Percentiles rank a stretch among this genome's conserved stretches.
Evolutionary conservation across 92 coral and sea anemone genomes (phyloP).

Genomic region (Actinernus sp.): DNA sequence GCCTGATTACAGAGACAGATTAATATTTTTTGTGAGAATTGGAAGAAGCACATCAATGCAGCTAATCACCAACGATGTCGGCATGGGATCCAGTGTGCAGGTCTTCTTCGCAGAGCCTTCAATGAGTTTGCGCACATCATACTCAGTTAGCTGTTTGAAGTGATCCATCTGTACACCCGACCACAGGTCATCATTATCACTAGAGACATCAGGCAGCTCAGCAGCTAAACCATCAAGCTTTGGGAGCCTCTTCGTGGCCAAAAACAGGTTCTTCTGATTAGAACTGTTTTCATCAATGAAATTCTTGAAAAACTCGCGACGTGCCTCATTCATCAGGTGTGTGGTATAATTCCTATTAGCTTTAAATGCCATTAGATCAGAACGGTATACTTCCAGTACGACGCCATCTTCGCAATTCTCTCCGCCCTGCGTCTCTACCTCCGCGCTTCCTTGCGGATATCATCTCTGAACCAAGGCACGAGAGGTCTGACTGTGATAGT

Average conservation of each 20-base stretch:
- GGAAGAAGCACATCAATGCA: conserved; percentile 31
- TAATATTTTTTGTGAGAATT: conserved; percentile 19
- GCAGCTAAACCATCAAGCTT: conserved; percentile 2
- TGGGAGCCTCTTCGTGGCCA: conserved; percentile 20
- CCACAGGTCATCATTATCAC: too few relatives aligned
- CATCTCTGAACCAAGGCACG: conserved; percentile 48
- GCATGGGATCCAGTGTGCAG: conserved; percentile 30
- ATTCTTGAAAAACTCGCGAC: conserved; percentile 13
- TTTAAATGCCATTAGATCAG: conserved; percentile 23
- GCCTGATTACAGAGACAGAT: conserved; percentile 29
- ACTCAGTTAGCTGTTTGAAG: not conserved
- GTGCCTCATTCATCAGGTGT: conserved; percentile 48
- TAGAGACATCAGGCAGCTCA: conserved; percentile 15
- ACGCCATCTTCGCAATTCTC: too few relatives aligned
- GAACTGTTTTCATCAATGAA: too few relatives aligned
- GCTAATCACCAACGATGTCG: conserved; percentile 3
- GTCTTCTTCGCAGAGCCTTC: conserved; percentile 1
- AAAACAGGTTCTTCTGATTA: conserved; percentile 41
- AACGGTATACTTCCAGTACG: too few relatives aligned
- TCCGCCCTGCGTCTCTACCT: conserved; percentile 46
- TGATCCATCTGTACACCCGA: too few relatives aligned
- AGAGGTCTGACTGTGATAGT: conserved; percentile 24
- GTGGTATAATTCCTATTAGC: conserved; percentile 20
- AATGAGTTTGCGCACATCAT: conserved; percentile 2
- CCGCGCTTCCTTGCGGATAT: conserved; percentile 35